These are phyloP conservation scores for Mirounga angustirostris DNA, from an alignment of 2,113 vertebrate genomes.

Conservation along the genomic window DNA sequence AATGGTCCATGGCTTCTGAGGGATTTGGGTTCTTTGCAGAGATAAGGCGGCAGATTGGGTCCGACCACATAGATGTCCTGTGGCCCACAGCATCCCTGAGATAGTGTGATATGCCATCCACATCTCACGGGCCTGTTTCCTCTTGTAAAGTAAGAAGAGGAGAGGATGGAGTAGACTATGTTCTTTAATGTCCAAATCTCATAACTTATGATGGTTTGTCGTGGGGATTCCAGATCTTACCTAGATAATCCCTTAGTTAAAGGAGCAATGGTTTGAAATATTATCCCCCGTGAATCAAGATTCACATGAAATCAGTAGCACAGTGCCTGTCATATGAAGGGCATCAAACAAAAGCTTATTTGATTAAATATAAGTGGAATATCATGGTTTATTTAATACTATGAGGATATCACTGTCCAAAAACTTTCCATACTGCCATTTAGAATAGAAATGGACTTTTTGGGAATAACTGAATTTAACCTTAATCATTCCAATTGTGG, in stretches of 20 bases:
- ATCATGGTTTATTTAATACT: background rate
- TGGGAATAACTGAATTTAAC: slow-evolving; percentile 34
- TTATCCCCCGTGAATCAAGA: background rate
- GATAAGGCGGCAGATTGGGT: background rate
- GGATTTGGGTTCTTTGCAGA: background rate
- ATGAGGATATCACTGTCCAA: background rate
- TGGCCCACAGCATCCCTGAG: background rate
- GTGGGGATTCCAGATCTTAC: background rate
- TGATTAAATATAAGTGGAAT: background rate
- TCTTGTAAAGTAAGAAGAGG: background rate
- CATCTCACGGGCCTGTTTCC: background rate
- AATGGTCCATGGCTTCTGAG: background rate
- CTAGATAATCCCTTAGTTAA: background rate
- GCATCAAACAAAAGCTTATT: background rate
- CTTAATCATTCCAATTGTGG: background rate
- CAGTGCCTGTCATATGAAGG: background rate
- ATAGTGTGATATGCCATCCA: background rate
- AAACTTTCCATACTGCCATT: background rate
- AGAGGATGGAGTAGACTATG: background rate
- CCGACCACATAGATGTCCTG: background rate
- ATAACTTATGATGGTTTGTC: background rate
- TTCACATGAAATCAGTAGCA: background rate
- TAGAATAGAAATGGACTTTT: background rate
- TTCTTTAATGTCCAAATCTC: background rate
- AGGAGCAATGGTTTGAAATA: background rate